Evolutionary conservation across 2,113 vertebrate species (phyloP), one percentile per base, ranked within the genome.

Genomic region (Colossoma macropomum): DNA sequence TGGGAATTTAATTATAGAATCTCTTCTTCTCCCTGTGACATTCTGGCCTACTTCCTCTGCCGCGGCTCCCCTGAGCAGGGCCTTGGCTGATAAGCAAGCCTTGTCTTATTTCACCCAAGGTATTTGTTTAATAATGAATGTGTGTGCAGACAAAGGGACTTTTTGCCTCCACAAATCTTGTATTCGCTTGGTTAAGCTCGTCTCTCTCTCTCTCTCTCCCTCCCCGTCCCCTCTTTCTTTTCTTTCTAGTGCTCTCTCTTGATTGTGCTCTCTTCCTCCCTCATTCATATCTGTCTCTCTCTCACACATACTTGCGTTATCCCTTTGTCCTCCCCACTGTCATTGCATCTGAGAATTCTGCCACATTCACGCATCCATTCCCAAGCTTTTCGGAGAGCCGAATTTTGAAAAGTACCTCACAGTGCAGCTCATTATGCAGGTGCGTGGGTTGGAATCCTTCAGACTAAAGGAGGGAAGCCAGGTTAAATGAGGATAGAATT

Each of bases 41-140:
- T 84, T 75, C 60, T 86, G 87, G 69, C 82, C 87, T 87, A 85
- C 79, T 88, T 90, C 77, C 80, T 77, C 62, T 59, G 62, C 56
- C 3, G 66, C 23, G 70, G 52, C 70, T 86, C 80, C 80, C 81
- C 82, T 81, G 73, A 84, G 79, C 68, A 69, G 71, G 56, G 73
- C 78, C 69, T 59, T 60, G 25, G 60, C 59, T 78, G 84, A 87
- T 85, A 86, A 86, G 82, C 84, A 86, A 77, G 74, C 75, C 77
- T 84, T 86, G 87, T 85, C 84, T 85, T 86, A 85, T 86, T 87
- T 81, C 76, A 88, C 80, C 78, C 59, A 69, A 72, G 76, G 71
- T 86, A 82, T 87, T 88, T 87, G 77, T 78, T 86, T 90, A 87
- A 86, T 90, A 89, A 88, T 87, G 83, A 86, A 87, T 78, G 81